phyloP scores from a whole-genome alignment of 1,140 invertebrate species.

The Trachymyrmex cornetzi region DNA sequence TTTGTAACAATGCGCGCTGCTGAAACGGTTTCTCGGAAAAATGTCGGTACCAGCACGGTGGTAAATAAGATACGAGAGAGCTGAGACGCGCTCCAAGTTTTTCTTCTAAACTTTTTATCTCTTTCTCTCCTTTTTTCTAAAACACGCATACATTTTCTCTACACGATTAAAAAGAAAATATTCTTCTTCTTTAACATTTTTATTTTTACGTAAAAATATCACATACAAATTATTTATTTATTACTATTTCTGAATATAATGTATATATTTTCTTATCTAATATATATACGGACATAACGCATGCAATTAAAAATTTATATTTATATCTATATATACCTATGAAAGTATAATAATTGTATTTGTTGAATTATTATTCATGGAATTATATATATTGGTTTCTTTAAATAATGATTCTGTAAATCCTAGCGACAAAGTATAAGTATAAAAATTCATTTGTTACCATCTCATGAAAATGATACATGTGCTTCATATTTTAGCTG shows the following conservation, averaged over 20 bases:
- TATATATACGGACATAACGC: too few relatives aligned
- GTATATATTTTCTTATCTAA: background rate
- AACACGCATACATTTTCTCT: background rate
- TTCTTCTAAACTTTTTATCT: constrained; percentile 13
- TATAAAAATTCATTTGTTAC: constrained; percentile 18
- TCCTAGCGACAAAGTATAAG: background rate
- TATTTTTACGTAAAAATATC: background rate
- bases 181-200: background rate
- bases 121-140: background rate
- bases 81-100: constrained; percentile 2
- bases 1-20: constrained; percentile 13
- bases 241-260: background rate
- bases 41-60: background rate
- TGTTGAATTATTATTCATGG: background rate
- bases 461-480: constrained; percentile 3
- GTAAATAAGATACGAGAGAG: constrained; percentile 44
- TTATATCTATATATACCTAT: background rate
- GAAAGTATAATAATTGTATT: background rate
- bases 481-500: constrained; percentile 11
- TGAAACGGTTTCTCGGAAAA: constrained; percentile 23
- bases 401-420: background rate
- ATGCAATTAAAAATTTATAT: background rate
- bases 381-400: background rate
- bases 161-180: constrained; percentile 9
- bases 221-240: background rate